A percentile compares a stretch with the other conserved stretches of the same genome.
Evolutionary conservation across 2,797 vertebrate species (phyloP).

Genomic region (Calcarius lapponicus): DNA sequence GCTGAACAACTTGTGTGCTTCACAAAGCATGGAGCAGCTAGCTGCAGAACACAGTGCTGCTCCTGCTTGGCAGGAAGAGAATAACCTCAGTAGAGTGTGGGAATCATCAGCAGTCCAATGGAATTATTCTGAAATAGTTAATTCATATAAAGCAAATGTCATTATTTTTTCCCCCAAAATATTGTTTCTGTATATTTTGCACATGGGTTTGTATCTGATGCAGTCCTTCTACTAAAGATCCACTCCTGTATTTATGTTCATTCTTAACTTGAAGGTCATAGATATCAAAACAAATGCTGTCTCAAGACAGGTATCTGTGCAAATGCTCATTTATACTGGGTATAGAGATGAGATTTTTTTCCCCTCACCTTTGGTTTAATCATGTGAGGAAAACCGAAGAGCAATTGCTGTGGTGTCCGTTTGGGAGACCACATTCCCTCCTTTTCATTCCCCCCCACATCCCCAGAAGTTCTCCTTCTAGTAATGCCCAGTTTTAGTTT

Average conservation of each 20-base stretch:
- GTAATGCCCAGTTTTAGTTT: not conserved
- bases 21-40: conserved; percentile 32
- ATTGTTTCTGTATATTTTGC: not conserved
- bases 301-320: not conserved
- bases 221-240: not conserved
- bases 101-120: conserved; percentile 22
- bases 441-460: not conserved
- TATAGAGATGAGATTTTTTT: accelerated
- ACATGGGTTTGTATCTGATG: not conserved
- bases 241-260: not conserved
- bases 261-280: not conserved
- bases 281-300: not conserved
- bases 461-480: not conserved
- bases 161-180: not conserved
- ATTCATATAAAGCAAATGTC: not conserved
- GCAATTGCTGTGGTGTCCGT: not conserved
- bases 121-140: not conserved
- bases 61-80: conserved; percentile 35
- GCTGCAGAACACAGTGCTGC: conserved; percentile 34
- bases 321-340: not conserved
- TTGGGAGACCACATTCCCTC: not conserved
- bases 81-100: conserved; percentile 31
- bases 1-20: conserved; percentile 52
- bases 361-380: not conserved
- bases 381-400: not conserved